Percentiles rank a stretch among this genome's conserved stretches.
Conservation (phyloP, 1,140 invertebrate genomes). For the Formica exsecta region DNA sequence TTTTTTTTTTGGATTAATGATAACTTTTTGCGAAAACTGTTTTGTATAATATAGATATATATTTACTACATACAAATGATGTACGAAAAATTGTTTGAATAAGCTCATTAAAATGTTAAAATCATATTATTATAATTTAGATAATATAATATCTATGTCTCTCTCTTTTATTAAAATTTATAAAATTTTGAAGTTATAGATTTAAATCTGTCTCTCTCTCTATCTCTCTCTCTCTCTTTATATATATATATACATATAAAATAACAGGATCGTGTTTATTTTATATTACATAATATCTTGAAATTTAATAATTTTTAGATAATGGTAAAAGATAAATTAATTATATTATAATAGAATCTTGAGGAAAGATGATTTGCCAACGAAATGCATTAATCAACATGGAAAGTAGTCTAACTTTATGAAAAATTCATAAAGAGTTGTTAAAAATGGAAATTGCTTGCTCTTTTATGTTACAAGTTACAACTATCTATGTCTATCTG, state of each 20-base stretch:
- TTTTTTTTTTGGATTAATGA: neutral
- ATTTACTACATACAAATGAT: neutral
- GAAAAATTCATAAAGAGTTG: conserved; percentile 59
- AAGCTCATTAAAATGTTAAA: too few species aligned
- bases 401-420: conserved; percentile 43
- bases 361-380: conserved; percentile 40
- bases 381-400: conserved; percentile 61
- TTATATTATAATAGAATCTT: conserved; percentile 51
- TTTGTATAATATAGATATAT: neutral
- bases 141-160: too few species aligned
- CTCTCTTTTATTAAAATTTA: too few species aligned
- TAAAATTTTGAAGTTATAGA: too few species aligned
- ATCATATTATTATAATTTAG: too few species aligned
- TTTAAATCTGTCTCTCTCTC: too few species aligned
- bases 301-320: conserved; percentile 31
- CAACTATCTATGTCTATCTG: conserved; percentile 1
- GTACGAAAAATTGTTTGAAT: neutral
- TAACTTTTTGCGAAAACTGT: neutral
- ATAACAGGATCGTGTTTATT: too few species aligned
- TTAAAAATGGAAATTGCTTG: conserved; percentile 56
- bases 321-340: conserved; percentile 17
- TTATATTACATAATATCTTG: neutral
- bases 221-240: too few species aligned
- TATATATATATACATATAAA: too few species aligned
- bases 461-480: conserved; percentile 50